Conservation (phyloP, 2,888 invertebrate genomes). For the Rhagophthalmus giganteus region DNA sequence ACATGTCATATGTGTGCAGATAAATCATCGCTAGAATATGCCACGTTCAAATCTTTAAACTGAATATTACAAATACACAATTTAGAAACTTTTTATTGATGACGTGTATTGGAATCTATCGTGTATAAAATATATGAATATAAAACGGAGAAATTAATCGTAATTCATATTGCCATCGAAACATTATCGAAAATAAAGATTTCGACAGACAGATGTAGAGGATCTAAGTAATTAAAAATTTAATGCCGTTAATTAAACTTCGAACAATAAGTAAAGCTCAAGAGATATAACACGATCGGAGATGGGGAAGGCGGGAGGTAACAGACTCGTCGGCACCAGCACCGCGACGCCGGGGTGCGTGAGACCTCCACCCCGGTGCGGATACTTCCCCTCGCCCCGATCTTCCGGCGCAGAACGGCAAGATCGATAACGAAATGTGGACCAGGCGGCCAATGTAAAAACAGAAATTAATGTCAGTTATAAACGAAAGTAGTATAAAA, state of each 20-base stretch:
- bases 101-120: too few species aligned
- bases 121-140: too few species aligned
- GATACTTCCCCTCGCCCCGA: slow-evolving; percentile 26
- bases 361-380: slow-evolving; percentile 33
- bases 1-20: too few species aligned
- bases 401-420: slow-evolving; percentile 27
- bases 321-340: slow-evolving; percentile 40
- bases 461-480: too few species aligned
- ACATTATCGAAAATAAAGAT: neutral
- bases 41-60: too few species aligned
- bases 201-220: neutral
- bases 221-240: neutral
- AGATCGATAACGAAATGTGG: slow-evolving; percentile 41
- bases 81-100: too few species aligned
- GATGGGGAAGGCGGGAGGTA: slow-evolving; percentile 30
- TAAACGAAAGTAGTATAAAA: too few species aligned
- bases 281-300: neutral
- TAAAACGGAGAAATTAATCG: too few species aligned
- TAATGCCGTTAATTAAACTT: neutral
- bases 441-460: slow-evolving; percentile 34
- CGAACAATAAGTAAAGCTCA: slow-evolving; percentile 7
- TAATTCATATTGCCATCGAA: too few species aligned
- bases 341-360: slow-evolving; percentile 39
- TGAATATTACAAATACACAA: too few species aligned
- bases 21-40: too few species aligned